Evolutionary conservation across 2,888 invertebrate species (phyloP).

Genomic region (Agriopis aurantiaria): DNA sequence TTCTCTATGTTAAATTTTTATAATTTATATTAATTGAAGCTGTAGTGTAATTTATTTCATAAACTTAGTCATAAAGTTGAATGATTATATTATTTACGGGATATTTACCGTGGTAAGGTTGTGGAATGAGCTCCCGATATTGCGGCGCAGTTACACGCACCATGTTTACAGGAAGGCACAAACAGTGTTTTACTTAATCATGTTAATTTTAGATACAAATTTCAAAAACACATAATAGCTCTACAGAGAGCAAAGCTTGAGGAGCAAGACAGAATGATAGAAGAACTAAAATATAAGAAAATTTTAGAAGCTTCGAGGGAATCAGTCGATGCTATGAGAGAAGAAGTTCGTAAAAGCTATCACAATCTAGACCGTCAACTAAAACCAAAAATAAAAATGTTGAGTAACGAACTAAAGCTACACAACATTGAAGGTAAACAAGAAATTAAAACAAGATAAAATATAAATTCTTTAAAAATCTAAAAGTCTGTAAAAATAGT

Average conservation of each 20-base stretch:
- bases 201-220: slow-evolving; percentile 83
- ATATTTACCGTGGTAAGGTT: too few relatives aligned
- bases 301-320: slow-evolving; percentile 88
- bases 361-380: slow-evolving; percentile 84
- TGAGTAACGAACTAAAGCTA: slow-evolving; percentile 79
- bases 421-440: slow-evolving; percentile 76
- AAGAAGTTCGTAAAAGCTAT: slow-evolving; percentile 85
- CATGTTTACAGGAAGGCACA: too few relatives aligned
- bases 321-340: slow-evolving; percentile 85
- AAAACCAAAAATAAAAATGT: slow-evolving; percentile 85
- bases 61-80: too few relatives aligned
- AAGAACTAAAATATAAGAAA: slow-evolving; percentile 90
- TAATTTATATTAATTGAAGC: not conserved
- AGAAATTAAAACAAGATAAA: not conserved
- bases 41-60: not conserved
- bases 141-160: too few relatives aligned
- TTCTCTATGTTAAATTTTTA: not conserved
- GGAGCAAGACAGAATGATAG: slow-evolving; percentile 90
- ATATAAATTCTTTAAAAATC: not conserved
- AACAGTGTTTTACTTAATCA: not conserved
- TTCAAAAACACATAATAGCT: slow-evolving; percentile 91
- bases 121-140: too few relatives aligned
- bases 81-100: too few relatives aligned
- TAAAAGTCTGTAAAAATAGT: not conserved
- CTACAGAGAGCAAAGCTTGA: slow-evolving; percentile 90